These are phyloP conservation scores for Antechinus flavipes DNA, from an alignment of 2,113 vertebrate species.

Conservation along the genomic window DNA sequence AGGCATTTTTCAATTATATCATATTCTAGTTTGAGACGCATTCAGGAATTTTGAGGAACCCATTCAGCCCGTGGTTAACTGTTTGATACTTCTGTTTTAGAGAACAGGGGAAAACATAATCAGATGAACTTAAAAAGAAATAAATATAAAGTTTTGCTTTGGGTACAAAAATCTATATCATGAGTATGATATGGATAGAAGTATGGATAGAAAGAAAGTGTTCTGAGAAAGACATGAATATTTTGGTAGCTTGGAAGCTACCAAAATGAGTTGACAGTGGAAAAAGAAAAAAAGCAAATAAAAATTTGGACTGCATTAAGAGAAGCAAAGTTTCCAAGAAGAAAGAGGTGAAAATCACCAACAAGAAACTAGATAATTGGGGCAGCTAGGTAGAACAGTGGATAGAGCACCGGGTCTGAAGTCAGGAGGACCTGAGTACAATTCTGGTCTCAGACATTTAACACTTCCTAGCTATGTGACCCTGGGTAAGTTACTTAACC, in stretches of 20 bases:
- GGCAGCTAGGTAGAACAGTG: too few relatives aligned
- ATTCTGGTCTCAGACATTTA: too few relatives aligned
- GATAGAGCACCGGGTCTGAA: too few relatives aligned
- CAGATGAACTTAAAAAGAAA: not conserved
- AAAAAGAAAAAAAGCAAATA: not conserved
- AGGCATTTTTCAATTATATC: not conserved
- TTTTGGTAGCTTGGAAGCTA: not conserved
- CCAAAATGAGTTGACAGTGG: not conserved
- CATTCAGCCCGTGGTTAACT: not conserved
- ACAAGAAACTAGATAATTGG: too few relatives aligned
- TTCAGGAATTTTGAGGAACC: not conserved
- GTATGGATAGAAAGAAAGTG: not conserved
- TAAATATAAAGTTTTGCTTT: not conserved
- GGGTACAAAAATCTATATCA: not conserved
- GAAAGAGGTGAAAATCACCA: not conserved
- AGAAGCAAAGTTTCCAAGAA: not conserved
- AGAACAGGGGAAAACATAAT: not conserved
- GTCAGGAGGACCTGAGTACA: too few relatives aligned
- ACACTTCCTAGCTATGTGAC: too few relatives aligned
- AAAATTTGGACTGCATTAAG: not conserved
- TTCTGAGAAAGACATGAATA: not conserved
- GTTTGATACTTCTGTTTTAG: not conserved
- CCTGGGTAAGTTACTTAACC: too few relatives aligned
- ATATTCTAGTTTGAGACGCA: not conserved
- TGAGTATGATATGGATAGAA: not conserved